Evolutionary conservation across 2,888 invertebrate species (phyloP), one percentile per base, ranked within the genome.

Genomic region (Axea sp.): DNA sequence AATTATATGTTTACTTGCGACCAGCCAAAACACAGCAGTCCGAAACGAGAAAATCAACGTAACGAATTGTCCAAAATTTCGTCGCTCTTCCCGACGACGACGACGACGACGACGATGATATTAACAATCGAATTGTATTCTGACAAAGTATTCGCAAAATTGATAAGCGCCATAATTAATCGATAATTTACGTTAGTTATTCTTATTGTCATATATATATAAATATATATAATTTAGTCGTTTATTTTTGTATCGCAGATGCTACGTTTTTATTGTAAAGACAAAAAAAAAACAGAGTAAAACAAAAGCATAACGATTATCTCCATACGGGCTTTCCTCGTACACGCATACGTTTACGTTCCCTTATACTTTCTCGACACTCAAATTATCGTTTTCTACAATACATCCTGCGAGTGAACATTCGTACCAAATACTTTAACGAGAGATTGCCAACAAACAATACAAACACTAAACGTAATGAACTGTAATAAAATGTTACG

Each of bases 211-310:
- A 55, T 67, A 65, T 55, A 53, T 57, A 68, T 65, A 39, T 45
- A 57, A 4, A 7, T 49, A 55, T 55, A 64, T 64, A 75, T 72
- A 79, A 78, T 83, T 81, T 80, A 79, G 82, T 81, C 80, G 78
- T 84, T 84, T 84, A 84, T 84, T 84, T 84, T 84, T 84, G 79
- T 84, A 84, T 81, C 76, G 80, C 80, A 80, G 77, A 78, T 79
- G 78, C 77, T 78, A 81, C 80, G 79, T 78, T 79, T 82, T 81
- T 76, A 76, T 79, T 78, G 80, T 77, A 71, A 71, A 69, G 47
- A 59, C 39, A 17, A 45, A 37, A 57, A 55, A 24, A n/a, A n/a
- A n/a, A n/a, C n/a, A n/a, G n/a, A 77, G 26, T 39, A 59, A 53
- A 49, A 68, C 33, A 49, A 57, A 41, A 49, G 41, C 78, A 59